Evolutionary conservation across 2,888 invertebrate genomes (phyloP), one percentile per base, ranked within the genome.

Genomic region (Thymelicus acteon): DNA sequence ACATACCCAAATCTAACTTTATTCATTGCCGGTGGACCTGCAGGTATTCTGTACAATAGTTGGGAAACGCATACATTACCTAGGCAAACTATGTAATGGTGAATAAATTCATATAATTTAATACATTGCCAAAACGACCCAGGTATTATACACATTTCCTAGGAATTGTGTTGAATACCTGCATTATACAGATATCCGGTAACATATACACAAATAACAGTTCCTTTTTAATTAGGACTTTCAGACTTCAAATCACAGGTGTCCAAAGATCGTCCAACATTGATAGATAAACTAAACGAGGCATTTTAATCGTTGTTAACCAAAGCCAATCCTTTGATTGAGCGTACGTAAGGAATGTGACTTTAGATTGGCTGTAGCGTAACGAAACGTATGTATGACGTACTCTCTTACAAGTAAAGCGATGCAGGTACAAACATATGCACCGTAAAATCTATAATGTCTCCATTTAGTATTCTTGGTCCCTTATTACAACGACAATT

Each of bases 391-490:
- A 57, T 58, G 49, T 19, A 57, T 47, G 63, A 63, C 57, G 47
- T 57, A 37, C 12, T 48, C 13, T 19, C 44, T 44, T 47, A 57
- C 5, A 39, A 31, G 19, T 63, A 13, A 58, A 40, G 44, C 54
- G n/a, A 48, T 40, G 49, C n/a, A n/a, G n/a, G n/a, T 64, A 49
- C 63, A 60, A 63, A 63, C 48, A 19, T 64, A 64, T 70, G 58
- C 63, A 15, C 58, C 63, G 63, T 70, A 58, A 70, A 70, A 70
- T 70, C 19, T 24, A 49, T 70, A 70, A 70, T 70, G 4, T 60
- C 64, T 70, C 60, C 62, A 70, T 63, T 60, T 57, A 8, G 8
- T 39, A 54, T 37, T 48, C 40, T 52, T 47, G 57, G 31, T 15
- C 13, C 31, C 10, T 54, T 44, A 39, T 24, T 37, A 4, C 12